Evolutionary conservation across 2,888 invertebrate genomes (phyloP), one percentile per base, ranked within the genome.

Genomic region (Torymus texanus): DNA sequence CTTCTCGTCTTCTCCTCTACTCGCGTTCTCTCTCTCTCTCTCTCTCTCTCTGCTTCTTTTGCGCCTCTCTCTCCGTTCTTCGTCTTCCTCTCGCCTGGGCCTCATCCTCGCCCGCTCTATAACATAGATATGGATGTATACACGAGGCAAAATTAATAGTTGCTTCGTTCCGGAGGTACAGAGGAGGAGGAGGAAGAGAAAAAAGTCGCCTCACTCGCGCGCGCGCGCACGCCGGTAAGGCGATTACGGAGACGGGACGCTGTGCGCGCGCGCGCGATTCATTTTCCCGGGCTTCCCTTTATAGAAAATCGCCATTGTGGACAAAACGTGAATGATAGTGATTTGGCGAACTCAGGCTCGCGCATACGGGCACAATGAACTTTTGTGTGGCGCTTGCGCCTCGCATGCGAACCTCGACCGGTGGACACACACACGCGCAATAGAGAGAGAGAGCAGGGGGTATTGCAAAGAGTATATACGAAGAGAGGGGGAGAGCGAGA

Each of bases 81-180:
- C 76, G 51, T 55, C 53, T 55, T 67, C 72, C 24, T 79, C 70
- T 61, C 53, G 18, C 53, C 59, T 67, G 56, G 53, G 12, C 29
- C 50, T 66, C 29, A 29, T 63, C 16, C 51, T 53, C 13, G 16
- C 55, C 21, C 63, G 16, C 53, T 77, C 56, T 72, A 72, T 66
- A 72, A 58, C 73, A 72, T 68, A 79, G 62, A 79, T 74, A 84
- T 85, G 83, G 84, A 86, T 86, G 83, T 85, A 85, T 85, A 85
- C 85, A 85, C 83, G 84, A 84, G 86, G 66, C 21, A 85, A 88
- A 90, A 90, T 90, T 90, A 89, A 90, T 90, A 90, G 89, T 88
- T 85, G 83, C 84, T 82, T 86, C 88, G 56, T 58, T 74, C 55
- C 18, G 50, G 4, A 24, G 59, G 13, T 67, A 65, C 50, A 65